Conservation (phyloP, 2,888 invertebrate genomes). For the Thysanoteuthis rhombus region DNA sequence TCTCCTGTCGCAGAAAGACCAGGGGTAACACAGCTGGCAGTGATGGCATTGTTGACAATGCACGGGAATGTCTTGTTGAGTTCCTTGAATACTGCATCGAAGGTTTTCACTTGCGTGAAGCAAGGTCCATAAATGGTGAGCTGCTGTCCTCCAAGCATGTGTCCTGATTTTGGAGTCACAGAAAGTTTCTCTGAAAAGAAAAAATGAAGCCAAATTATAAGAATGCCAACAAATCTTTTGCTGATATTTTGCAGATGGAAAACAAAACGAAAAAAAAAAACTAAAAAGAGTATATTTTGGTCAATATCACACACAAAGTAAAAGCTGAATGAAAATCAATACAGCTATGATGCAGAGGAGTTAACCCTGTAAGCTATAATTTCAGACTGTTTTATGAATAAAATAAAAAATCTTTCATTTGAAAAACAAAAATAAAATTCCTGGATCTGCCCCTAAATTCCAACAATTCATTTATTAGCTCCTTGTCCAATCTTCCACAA, state of each 20-base stretch:
- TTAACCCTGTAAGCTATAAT: too few relatives aligned
- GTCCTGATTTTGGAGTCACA: conserved; percentile 41
- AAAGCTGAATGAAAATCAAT: too few relatives aligned
- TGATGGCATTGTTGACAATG: conserved; percentile 33
- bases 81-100: conserved; percentile 44
- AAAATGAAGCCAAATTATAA: conserved; percentile 23
- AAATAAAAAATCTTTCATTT: too few relatives aligned
- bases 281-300: too few relatives aligned
- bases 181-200: conserved; percentile 40
- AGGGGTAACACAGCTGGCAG: conserved; percentile 48
- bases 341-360: too few relatives aligned
- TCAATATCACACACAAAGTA: too few relatives aligned
- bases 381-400: too few relatives aligned
- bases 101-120: conserved; percentile 37
- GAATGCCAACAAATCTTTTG: neutral
- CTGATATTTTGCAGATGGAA: neutral
- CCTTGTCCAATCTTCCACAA: too few relatives aligned
- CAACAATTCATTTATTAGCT: too few relatives aligned
- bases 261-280: neutral
- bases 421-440: too few relatives aligned
- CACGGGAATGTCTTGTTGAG: conserved; percentile 45
- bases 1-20: conserved; percentile 49
- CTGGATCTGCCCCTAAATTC: too few relatives aligned
- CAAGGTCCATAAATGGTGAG: conserved; percentile 51
- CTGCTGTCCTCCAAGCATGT: conserved; percentile 51